These are phyloP conservation scores for Oplegnathus fasciatus DNA, from an alignment of 2,113 vertebrate species.

Conservation along the genomic window DNA sequence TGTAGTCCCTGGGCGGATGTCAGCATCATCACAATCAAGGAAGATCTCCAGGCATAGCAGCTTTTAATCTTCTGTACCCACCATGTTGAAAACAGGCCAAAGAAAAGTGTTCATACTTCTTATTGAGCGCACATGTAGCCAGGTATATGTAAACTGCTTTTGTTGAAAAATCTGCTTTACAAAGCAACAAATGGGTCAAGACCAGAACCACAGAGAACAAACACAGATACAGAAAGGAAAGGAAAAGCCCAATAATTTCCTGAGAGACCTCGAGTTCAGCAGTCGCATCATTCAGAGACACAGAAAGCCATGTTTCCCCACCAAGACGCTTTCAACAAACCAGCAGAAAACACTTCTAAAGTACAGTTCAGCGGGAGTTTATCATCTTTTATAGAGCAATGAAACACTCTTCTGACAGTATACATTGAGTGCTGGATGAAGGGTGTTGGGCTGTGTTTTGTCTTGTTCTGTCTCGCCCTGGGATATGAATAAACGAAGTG, in stretches of 20 bases:
- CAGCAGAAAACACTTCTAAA: neutral
- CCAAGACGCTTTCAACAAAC: neutral
- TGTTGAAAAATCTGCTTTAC: neutral
- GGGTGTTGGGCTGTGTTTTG: neutral
- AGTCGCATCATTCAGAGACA: neutral
- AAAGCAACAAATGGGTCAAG: neutral
- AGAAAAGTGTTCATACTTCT: neutral
- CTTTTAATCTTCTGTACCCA: neutral
- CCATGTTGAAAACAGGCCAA: neutral
- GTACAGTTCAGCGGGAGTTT: neutral
- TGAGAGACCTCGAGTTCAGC: neutral
- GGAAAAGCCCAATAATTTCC: neutral
- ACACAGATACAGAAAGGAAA: neutral
- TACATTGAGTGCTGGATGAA: neutral
- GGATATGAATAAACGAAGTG: conserved; percentile 15
- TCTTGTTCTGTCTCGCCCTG: conserved; percentile 32
- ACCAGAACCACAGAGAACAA: neutral
- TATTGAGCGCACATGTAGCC: neutral
- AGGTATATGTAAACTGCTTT: neutral
- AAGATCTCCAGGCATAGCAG: neutral
- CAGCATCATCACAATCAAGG: neutral
- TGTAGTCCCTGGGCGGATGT: neutral
- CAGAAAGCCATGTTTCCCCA: neutral
- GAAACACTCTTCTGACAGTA: neutral
- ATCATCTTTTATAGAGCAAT: neutral